A percentile compares a stretch with the other conserved stretches of the same genome.
These are phyloP conservation scores for Caenorhabditis imperialis DNA, from an alignment of 2,888 invertebrate species.

Conservation along the genomic window DNA sequence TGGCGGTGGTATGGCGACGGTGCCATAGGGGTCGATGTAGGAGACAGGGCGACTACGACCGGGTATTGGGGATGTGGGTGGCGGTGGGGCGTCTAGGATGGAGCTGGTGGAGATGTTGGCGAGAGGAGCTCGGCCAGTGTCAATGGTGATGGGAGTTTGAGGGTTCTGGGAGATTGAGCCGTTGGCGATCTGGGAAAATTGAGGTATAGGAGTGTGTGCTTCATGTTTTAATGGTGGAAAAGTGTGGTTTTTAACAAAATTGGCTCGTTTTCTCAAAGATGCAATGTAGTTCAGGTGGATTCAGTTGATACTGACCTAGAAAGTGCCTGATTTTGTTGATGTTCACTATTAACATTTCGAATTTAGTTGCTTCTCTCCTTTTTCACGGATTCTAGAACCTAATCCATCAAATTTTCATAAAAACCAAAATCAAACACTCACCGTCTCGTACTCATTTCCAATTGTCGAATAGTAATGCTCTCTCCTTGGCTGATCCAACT, in stretches of 20 bases:
- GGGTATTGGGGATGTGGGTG: conserved; percentile 75
- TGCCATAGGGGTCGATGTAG: conserved; percentile 30
- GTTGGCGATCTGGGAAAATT: conserved; percentile 27
- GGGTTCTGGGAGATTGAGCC: conserved; percentile 1
- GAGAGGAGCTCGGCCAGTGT: conserved; percentile 28
- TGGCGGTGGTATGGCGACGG: conserved; percentile 32
- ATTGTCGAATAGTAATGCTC: conserved; percentile 76
- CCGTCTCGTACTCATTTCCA: conserved; percentile 74
- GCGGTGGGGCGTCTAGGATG: conserved; percentile 60
- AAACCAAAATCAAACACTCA: conserved; percentile 37
- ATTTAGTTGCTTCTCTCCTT: no score
- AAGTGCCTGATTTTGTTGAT: no score
- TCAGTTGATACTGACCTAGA: no score
- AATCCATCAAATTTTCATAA: no score
- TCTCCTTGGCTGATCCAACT: conserved; percentile 61
- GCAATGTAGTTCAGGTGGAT: no score
- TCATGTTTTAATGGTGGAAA: neutral
- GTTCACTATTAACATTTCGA: no score
- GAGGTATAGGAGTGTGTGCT: no score
- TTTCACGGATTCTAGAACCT: no score
- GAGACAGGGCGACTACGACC: conserved; percentile 54
- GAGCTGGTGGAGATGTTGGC: conserved; percentile 39
- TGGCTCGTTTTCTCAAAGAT: no score
- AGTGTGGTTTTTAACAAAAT: neutral
- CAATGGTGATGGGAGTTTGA: conserved; percentile 10